Evolutionary conservation across 2,888 invertebrate species (phyloP).

Genomic region (Aromia moschata): DNA sequence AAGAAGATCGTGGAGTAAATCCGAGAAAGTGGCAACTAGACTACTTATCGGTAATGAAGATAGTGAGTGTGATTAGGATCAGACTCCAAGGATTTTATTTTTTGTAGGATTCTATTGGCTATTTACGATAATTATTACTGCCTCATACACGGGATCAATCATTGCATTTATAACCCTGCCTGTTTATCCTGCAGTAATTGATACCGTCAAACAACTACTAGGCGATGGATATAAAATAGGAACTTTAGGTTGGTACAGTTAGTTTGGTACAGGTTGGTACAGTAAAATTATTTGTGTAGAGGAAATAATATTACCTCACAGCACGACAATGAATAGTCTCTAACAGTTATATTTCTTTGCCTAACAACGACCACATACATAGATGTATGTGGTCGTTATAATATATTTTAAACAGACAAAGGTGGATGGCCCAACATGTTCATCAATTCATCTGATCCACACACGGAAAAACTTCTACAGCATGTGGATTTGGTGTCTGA

Average conservation of each 20-base stretch:
- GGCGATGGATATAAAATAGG: constrained; percentile 76
- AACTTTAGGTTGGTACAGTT: constrained; percentile 71
- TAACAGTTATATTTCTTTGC: too few species aligned
- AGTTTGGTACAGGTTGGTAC: too few species aligned
- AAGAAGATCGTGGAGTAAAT: constrained; percentile 76
- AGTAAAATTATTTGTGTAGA: too few species aligned
- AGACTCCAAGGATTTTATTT: constrained; percentile 3
- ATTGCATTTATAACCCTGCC: constrained; percentile 86
- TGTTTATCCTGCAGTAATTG: constrained; percentile 77
- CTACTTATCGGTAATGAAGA: constrained; percentile 73
- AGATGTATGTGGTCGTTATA: not conserved
- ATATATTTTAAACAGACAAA: constrained; percentile 66
- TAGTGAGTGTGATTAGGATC: not conserved
- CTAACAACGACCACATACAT: too few species aligned
- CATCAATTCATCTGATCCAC: constrained; percentile 72
- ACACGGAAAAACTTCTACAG: constrained; percentile 70
- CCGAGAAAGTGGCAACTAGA: constrained; percentile 74
- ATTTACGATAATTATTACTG: constrained; percentile 86
- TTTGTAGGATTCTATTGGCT: constrained; percentile 80
- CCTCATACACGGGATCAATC: constrained; percentile 85
- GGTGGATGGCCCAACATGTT: constrained; percentile 83
- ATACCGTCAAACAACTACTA: constrained; percentile 73
- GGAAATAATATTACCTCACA: too few species aligned
- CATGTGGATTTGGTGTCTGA: constrained; percentile 75
- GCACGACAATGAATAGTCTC: too few species aligned